Percentiles rank a stretch among this genome's conserved stretches.
These are phyloP conservation scores for Drosophila azteca DNA, from an alignment of 1,140 invertebrate genomes.

Conservation along the genomic window DNA sequence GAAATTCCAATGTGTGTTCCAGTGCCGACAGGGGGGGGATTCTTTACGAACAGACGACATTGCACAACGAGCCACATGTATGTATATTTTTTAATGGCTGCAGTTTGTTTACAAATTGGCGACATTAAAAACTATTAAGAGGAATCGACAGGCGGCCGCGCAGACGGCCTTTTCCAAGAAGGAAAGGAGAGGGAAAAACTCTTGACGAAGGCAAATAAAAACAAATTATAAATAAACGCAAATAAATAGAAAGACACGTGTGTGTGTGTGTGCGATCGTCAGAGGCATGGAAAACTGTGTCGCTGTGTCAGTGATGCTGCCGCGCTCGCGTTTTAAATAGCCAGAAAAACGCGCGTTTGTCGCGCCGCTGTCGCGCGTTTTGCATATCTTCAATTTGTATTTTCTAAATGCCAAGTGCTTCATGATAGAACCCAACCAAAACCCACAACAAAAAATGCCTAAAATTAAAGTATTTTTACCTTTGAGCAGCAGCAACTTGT, in stretches of 20 bases:
- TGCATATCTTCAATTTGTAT: slow-evolving; percentile 37
- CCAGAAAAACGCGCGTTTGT: slow-evolving; percentile 48
- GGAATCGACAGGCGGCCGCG: slow-evolving; percentile 42
- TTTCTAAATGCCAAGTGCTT: slow-evolving; percentile 43
- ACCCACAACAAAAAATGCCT: slow-evolving; percentile 1
- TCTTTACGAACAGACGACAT: slow-evolving; percentile 32
- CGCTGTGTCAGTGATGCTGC: slow-evolving; percentile 65
- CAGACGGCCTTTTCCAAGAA: slow-evolving; percentile 11
- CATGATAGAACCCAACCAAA: neutral
- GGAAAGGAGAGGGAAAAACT: slow-evolving; percentile 5
- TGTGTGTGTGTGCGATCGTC: slow-evolving; percentile 27
- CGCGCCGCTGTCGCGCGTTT: slow-evolving; percentile 42
- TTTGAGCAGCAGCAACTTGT: slow-evolving; percentile 10
- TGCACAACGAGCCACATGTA: slow-evolving; percentile 1
- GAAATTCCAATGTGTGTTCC: too few relatives aligned
- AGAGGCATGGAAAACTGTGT: slow-evolving; percentile 72
- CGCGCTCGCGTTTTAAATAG: slow-evolving; percentile 48
- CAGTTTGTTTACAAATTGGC: slow-evolving; percentile 80
- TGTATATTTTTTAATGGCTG: slow-evolving; percentile 61
- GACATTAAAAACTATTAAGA: slow-evolving; percentile 76
- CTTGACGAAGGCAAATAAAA: slow-evolving; percentile 54
- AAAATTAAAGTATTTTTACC: slow-evolving; percentile 33
- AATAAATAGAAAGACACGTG: slow-evolving; percentile 65
- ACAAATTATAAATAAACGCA: slow-evolving; percentile 81
- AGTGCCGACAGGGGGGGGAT: too few relatives aligned